Evolutionary conservation across 2,888 invertebrate species (phyloP), one percentile per base, ranked within the genome.

Genomic region (Teleiodes luculella): DNA sequence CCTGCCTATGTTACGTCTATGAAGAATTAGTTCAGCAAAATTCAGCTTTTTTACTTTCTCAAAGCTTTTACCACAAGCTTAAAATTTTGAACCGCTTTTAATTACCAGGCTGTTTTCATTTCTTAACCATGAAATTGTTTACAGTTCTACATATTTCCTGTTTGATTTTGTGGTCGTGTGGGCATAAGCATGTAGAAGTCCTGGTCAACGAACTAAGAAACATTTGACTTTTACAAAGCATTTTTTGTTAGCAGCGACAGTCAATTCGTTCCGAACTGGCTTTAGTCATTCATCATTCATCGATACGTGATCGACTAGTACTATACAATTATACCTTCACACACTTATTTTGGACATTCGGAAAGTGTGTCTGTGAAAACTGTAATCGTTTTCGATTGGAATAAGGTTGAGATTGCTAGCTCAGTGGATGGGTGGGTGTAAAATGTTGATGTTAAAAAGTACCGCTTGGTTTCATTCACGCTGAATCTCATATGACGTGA

Each of bases 401-500:
- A 8, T 46, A 46, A 31, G 31, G 31, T 46, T n/a, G 31, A 35
- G 11, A 48, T 11, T n/a, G 20, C 16, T 30, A 31, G 3, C 16
- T 46, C 2, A 16, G 31, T 31, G 10, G 28, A 4, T 7, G 13
- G 0, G 48, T 35, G 31, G 20, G 31, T 11, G 48, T 35, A 48
- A 35, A 35, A 24, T 20, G n/a, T 67, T 68, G 64, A 67, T 62
- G 57, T 61, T 43, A 60, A 68, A 66, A 69, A 70, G 70, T 77
- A 77, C 77, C 80, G 78, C 72, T 80, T 72, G 64, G 67, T 70
- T 83, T 81, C 83, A 83, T 83, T 80, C 81, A 79, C 66, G 74
- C 66, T 70, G 64, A 59, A 53, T 30, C 52, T 46, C 46, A 13
- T 13, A 31, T 46, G 31, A 30, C 46, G 31, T 30, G 16, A 43